Evolutionary conservation across 2,797 vertebrate species (phyloP).

Genomic region (Discoglossus pictus): DNA sequence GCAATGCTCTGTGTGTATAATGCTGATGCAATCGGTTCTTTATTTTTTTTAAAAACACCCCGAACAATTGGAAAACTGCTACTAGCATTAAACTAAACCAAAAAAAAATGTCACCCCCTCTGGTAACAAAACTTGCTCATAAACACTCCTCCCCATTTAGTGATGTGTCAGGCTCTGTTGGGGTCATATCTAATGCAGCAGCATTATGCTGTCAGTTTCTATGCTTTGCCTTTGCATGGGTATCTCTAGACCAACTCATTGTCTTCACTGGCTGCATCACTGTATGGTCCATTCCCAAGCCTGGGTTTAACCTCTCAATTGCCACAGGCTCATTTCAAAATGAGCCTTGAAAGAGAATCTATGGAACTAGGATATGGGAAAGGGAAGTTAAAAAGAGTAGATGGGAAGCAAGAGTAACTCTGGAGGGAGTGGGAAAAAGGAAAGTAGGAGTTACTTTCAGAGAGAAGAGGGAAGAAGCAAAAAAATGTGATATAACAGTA

Average conservation of each 20-base stretch:
- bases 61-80: constrained; percentile 43
- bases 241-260: neutral
- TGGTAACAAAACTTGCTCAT: constrained; percentile 26
- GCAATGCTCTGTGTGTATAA: constrained; percentile 29
- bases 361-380: too few relatives aligned
- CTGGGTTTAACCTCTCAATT: too few relatives aligned
- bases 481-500: too few relatives aligned
- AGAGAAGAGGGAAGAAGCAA: too few relatives aligned
- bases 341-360: too few relatives aligned
- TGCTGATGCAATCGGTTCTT: constrained; percentile 47
- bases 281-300: neutral
- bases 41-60: constrained; percentile 37
- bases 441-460: too few relatives aligned
- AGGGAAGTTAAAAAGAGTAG: too few relatives aligned
- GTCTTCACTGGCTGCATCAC: too few relatives aligned
- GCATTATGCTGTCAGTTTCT: constrained; percentile 14
- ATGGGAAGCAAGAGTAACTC: too few relatives aligned
- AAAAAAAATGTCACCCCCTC: constrained; percentile 16
- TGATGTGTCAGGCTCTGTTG: constrained; percentile 39
- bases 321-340: too few relatives aligned
- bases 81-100: constrained; percentile 41
- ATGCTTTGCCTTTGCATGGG: constrained; percentile 12
- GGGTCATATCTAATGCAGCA: constrained; percentile 7
- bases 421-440: too few relatives aligned
- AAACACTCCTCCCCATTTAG: constrained; percentile 35